Evolutionary conservation across 2,888 invertebrate genomes (phyloP), one percentile per base, ranked within the genome.

Genomic region (Arctia plantaginis): DNA sequence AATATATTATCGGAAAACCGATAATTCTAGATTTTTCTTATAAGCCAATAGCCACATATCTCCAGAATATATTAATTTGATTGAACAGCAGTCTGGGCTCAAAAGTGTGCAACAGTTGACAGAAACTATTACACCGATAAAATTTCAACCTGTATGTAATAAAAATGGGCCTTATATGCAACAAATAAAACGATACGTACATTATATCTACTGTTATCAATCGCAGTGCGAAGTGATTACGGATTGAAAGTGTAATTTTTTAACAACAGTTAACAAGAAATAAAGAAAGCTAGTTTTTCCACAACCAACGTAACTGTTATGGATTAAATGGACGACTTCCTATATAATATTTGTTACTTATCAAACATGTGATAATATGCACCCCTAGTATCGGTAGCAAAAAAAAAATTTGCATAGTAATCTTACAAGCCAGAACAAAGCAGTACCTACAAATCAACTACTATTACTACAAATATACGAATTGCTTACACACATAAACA

Each of bases 261-360:
- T 76, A 77, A 73, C 69, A 67, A 71, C 71, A 74, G 76, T 83
- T 80, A 73, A 82, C 82, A 80, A 77, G 79, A 75, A 82, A 87
- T 55, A 78, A 81, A 77, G 85, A 87, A 88, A 88, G 86, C 82
- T 79, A 69, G 78, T 86, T 85, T 86, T 87, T 80, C 71, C 69
- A 69, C 74, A 69, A 44, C 71, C 75, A 80, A 77, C 81, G 80
- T 83, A 82, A 85, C 67, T 71, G 74, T 72, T 79, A 72, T 82
- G 80, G 72, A 80, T 79, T 71, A 70, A 76, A 76, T 75, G n/a
- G 30, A 20, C 39, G 41, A 20, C 20, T 69, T 71, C 15, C 64
- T 65, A 62, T 23, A 55, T 39, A n/a, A 39, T 70, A 30, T 44
- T 30, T 70, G 62, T 20, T 41, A 41, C 55, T 69, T 41, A 55